These are phyloP conservation scores for Anguilla marmorata DNA, from an alignment of 2,797 vertebrate species.

Conservation along the genomic window DNA sequence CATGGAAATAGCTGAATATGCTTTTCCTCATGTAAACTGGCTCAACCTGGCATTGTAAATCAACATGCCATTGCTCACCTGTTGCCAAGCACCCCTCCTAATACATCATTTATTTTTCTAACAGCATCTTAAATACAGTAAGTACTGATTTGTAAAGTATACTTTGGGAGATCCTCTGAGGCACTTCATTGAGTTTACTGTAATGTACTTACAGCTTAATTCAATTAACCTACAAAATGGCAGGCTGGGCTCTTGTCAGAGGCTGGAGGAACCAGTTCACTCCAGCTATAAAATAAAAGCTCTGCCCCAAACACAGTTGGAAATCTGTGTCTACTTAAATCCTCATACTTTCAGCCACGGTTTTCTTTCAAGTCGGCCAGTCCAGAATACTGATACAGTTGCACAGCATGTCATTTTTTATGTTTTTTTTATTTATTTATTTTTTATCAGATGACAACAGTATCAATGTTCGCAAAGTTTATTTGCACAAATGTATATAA, in stretches of 20 bases:
- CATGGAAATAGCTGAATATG: background rate
- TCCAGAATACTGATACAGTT: background rate
- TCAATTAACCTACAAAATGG: conserved; percentile 32
- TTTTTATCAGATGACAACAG: conserved; percentile 3
- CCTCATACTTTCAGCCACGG: background rate
- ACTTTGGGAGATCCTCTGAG: conserved; percentile 8
- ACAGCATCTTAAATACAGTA: conserved; percentile 18
- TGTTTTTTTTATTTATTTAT: background rate
- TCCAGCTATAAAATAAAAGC: conserved; percentile 22
- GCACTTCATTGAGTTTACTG: conserved; percentile 20
- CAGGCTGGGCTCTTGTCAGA: conserved; percentile 24
- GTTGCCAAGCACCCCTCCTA: background rate
- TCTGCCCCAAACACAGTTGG: background rate
- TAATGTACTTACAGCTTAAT: conserved; percentile 30
- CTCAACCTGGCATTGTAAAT: conserved; percentile 11
- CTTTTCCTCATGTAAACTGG: background rate
- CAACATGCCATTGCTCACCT: conserved; percentile 7
- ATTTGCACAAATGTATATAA: background rate
- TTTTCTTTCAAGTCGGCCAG: background rate
- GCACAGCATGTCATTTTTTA: background rate
- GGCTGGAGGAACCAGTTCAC: conserved; percentile 5
- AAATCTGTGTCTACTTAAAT: conserved; percentile 27
- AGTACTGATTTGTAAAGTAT: conserved; percentile 13
- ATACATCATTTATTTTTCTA: conserved; percentile 9
- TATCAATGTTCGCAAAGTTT: background rate